Evolutionary conservation across 1,140 invertebrate genomes (phyloP).

Genomic region (Brachionus sp.): DNA sequence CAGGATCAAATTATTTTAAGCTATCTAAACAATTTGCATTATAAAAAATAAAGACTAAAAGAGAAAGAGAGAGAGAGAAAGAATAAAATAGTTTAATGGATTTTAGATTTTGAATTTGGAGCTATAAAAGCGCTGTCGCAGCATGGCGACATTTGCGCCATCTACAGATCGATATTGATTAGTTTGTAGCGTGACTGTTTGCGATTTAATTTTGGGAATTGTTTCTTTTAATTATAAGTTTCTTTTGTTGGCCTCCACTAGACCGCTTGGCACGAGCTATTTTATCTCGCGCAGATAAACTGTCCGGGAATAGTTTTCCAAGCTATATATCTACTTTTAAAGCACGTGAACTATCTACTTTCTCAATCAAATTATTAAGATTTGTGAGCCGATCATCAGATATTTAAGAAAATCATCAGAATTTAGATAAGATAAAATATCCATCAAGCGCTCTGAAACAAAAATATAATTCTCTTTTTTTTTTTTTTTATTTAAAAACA

Average conservation of each 20-base stretch:
- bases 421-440: not conserved
- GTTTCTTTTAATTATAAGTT: conserved; percentile 5
- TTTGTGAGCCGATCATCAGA: not conserved
- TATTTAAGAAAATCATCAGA: not conserved
- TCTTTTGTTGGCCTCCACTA: not conserved
- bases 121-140: not conserved
- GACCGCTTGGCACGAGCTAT: conserved; percentile 1
- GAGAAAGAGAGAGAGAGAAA: not conserved
- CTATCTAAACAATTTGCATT: conserved; percentile 1
- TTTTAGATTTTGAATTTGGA: not conserved
- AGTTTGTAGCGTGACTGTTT: not conserved
- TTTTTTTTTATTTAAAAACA: not conserved
- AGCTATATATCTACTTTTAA: not conserved
- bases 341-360: not conserved
- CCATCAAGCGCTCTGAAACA: not conserved
- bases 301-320: not conserved
- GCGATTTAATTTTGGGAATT: not conserved
- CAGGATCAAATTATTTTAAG: not conserved
- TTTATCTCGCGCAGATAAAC: conserved; percentile 5
- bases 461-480: not conserved
- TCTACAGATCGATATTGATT: not conserved
- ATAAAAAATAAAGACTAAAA: not conserved
- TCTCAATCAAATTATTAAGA: not conserved
- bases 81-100: not conserved
- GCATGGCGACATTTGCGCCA: not conserved